phyloP scores from a whole-genome alignment of 2,888 invertebrate genomes.

The Automeris io region DNA sequence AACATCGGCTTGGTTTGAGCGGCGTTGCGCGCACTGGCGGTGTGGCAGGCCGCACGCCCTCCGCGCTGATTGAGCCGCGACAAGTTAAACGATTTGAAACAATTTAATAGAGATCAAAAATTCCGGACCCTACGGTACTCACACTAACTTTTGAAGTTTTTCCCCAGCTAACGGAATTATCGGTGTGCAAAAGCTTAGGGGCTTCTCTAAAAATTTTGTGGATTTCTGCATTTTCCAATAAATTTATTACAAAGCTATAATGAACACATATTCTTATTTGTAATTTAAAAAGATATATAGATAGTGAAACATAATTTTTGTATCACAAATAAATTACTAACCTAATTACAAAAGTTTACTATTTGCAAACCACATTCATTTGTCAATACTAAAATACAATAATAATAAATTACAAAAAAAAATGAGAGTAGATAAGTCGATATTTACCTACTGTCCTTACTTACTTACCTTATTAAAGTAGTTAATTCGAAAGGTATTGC shows the following conservation, averaged over 20 bases:
- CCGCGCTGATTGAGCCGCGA: constrained; percentile 74
- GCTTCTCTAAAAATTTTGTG: constrained; percentile 64
- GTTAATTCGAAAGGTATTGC: no score
- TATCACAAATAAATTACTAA: no score
- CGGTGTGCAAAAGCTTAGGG: constrained; percentile 64
- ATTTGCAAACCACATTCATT: no score
- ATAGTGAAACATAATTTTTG: no score
- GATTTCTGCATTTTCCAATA: constrained; percentile 42
- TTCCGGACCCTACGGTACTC: constrained; percentile 64
- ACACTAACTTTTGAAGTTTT: constrained; percentile 78
- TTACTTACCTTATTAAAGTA: no score
- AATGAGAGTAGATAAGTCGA: no score
- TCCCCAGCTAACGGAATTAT: constrained; percentile 75
- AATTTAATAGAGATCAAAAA: constrained; percentile 78
- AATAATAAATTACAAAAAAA: no score
- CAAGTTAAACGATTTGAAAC: constrained; percentile 78
- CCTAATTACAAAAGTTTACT: no score
- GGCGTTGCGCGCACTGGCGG: constrained; percentile 8
- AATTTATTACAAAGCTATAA: background rate
- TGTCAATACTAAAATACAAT: no score
- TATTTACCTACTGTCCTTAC: no score
- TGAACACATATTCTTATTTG: background rate
- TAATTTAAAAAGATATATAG: background rate
- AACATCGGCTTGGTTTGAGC: constrained; percentile 25
- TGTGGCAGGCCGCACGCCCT: constrained; percentile 26